phyloP scores from a whole-genome alignment of 2,888 invertebrate genomes.

The Oeneis ivallda region DNA sequence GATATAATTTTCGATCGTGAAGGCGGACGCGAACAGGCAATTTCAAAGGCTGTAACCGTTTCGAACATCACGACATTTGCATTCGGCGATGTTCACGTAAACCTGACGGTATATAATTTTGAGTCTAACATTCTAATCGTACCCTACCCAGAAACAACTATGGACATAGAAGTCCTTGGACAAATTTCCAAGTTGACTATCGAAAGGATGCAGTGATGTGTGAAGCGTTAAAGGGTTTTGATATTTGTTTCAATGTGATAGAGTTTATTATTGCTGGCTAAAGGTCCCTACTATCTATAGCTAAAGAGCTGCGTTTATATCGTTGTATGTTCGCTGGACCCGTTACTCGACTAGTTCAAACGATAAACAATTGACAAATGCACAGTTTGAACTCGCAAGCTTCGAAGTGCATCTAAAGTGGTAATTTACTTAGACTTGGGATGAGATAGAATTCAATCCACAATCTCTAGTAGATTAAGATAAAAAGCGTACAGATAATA shows the following conservation, averaged over 20 bases:
- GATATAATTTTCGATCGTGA: conserved; percentile 33
- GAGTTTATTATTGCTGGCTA: conserved; percentile 19
- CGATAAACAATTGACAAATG: conserved; percentile 38
- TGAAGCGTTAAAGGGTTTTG: background rate
- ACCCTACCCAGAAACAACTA: conserved; percentile 34
- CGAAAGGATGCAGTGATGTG: conserved; percentile 25
- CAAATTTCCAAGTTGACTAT: conserved; percentile 41
- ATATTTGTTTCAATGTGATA: background rate
- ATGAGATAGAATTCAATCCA: background rate
- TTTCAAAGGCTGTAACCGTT: conserved; percentile 32
- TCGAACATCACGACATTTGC: conserved; percentile 34
- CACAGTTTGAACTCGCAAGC: conserved; percentile 20
- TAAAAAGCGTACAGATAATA: background rate
- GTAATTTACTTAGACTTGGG: background rate
- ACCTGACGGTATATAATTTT: conserved; percentile 38
- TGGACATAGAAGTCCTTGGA: conserved; percentile 45
- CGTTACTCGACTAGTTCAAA: conserved; percentile 34
- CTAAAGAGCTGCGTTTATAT: conserved; percentile 12
- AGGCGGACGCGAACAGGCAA: conserved; percentile 36
- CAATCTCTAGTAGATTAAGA: background rate
- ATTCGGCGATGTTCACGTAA: conserved; percentile 36
- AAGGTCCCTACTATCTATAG: background rate
- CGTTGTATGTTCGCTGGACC: conserved; percentile 24
- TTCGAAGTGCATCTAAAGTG: background rate
- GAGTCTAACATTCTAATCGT: conserved; percentile 39